Evolutionary conservation across 2,888 invertebrate species (phyloP), one percentile per base, ranked within the genome.

Genomic region (Hartigia nigra): DNA sequence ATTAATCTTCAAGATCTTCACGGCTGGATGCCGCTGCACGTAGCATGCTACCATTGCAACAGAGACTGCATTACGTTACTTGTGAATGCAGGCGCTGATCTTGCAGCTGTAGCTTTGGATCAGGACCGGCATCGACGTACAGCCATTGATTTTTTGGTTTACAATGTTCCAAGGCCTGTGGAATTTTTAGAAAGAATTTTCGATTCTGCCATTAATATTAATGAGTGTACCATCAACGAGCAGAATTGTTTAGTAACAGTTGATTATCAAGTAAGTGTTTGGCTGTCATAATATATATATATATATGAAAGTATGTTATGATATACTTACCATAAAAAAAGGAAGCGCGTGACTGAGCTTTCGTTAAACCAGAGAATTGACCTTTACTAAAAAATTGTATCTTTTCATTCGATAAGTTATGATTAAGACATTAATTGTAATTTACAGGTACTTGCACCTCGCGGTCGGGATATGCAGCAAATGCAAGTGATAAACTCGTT

Each of bases 401-500:
- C 39, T 5, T 39, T 23, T 39, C 5, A 14, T 14, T 39, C 14
- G 12, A 5, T 4, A 39, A 14, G 4, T 5, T 39, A 23, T 39
- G 23, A 39, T 23, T 39, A 14, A 39, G 23, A 39, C 23, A 39
- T 9, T 5, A 23, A 23, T 39, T 39, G 2, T 39, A 39, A 39
- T 39, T 39, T 39, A 23, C 39, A 39, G 39, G 39, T 78, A 39
- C 70, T 78, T 14, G 32, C 70, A 36, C 76, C 79, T 37, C 79
- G 32, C 5, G 69, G 32, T 4, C 37, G 74, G 31, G 69, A 92
- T 82, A 91, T 92, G 90, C 92, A 93, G 80, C 94, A 94, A 83
- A 93, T 94, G 92, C 92, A 93, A 85, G 93, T 94, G 0, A 92
- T 94, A 74, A 93, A 93, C 84, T 93, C 93, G 0, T 85, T 94